Evolutionary conservation across 2,888 invertebrate genomes (phyloP).

Genomic region (Latrodectus elegans): DNA sequence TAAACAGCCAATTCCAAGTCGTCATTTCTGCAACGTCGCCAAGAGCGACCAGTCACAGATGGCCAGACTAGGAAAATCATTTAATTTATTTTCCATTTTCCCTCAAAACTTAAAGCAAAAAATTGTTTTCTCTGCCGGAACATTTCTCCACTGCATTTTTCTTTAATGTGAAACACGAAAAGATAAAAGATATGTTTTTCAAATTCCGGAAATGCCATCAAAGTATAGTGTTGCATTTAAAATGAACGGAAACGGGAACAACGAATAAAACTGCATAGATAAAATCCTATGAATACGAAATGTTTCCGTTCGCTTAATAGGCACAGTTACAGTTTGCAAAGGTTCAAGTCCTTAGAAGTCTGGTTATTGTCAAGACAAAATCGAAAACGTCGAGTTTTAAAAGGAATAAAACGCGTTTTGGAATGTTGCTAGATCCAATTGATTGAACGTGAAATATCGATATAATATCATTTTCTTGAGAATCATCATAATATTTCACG

Average conservation of each 20-base stretch:
- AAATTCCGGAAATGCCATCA: neutral
- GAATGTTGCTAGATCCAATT: no score
- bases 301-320: neutral
- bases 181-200: slow-evolving; percentile 1
- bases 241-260: neutral
- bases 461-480: no score
- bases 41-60: neutral
- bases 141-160: neutral
- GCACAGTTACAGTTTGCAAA: no score
- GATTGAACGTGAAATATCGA: no score
- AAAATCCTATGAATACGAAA: neutral
- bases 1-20: no score
- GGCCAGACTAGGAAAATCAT: neutral
- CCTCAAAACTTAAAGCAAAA: neutral
- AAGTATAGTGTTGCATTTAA: neutral
- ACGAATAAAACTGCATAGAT: neutral
- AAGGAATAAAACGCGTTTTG: no score
- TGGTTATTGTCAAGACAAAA: no score
- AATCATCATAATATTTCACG: no score
- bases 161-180: neutral
- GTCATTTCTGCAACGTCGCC: no score
- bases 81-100: neutral
- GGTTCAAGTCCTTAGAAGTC: no score
- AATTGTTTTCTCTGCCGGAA: neutral
- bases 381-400: no score